phyloP scores from a whole-genome alignment of 2,888 invertebrate species.

The Timema podura region DNA sequence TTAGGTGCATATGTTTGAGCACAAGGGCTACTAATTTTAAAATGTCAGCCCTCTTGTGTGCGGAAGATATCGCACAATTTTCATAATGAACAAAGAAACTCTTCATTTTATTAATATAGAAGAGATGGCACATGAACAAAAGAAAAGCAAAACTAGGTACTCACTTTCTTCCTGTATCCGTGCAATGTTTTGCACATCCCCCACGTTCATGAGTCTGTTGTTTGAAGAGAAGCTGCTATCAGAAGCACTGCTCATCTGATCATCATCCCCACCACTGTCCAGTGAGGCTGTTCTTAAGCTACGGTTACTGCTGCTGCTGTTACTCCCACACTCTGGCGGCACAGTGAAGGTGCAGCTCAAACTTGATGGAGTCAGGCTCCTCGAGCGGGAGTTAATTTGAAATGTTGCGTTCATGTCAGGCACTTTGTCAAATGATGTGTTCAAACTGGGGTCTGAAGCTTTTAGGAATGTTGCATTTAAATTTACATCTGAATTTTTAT shows the following conservation, averaged over 20 bases:
- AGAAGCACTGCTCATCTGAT: constrained; percentile 30
- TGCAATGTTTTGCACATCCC: constrained; percentile 32
- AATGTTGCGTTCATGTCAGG: constrained; percentile 19
- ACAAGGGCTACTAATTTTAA: too few species aligned
- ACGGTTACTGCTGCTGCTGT: constrained; percentile 16
- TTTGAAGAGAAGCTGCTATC: constrained; percentile 30
- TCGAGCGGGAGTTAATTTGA: constrained; percentile 10
- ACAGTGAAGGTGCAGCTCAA: constrained; percentile 23
- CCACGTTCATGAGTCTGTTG: constrained; percentile 29
- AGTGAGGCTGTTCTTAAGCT: constrained; percentile 22
- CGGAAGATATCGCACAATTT: too few species aligned
- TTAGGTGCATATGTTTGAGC: too few species aligned
- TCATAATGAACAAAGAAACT: too few species aligned
- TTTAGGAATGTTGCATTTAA: constrained; percentile 20
- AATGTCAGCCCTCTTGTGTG: too few species aligned
- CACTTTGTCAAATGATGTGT: neutral
- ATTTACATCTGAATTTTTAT: constrained; percentile 16
- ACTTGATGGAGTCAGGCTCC: constrained; percentile 16
- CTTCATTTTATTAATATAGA: too few species aligned
- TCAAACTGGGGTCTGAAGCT: constrained; percentile 8
- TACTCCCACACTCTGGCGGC: neutral
- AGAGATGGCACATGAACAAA: too few species aligned
- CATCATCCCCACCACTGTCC: constrained; percentile 30
- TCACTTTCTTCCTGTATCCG: constrained; percentile 34
- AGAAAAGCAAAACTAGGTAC: neutral